A percentile compares a stretch with the other conserved stretches of the same genome.
phyloP scores from a whole-genome alignment of 2,113 vertebrate species.

The Elachura formosa region DNA sequence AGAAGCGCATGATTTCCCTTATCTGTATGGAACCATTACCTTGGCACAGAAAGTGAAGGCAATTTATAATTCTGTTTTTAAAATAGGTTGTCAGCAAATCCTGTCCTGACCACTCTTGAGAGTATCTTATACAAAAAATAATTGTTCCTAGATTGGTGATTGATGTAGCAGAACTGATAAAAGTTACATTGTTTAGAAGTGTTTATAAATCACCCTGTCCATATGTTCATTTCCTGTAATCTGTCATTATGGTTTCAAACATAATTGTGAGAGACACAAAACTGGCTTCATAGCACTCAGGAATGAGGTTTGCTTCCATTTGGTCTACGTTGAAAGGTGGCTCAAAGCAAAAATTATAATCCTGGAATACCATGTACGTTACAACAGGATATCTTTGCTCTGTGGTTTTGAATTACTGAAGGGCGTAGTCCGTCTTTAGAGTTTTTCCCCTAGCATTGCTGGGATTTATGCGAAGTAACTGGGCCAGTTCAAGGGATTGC shows the following conservation, averaged over 20 bases:
- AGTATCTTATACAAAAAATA: conserved; percentile 56
- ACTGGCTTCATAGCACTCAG: conserved; percentile 14
- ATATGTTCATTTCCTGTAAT: conserved; percentile 61
- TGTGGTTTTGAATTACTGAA: conserved; percentile 44
- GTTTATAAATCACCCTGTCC: conserved; percentile 65
- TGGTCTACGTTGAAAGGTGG: conserved; percentile 15
- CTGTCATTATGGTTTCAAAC: conserved; percentile 56
- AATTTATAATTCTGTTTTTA: conserved; percentile 26
- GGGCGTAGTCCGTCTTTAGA: background rate
- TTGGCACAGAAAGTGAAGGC: background rate
- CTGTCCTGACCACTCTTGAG: conserved; percentile 40
- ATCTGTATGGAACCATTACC: conserved; percentile 20
- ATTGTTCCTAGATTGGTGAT: conserved; percentile 55
- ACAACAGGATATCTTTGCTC: conserved; percentile 41
- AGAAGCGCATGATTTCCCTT: background rate
- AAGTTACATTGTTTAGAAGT: conserved; percentile 62
- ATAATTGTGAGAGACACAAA: conserved; percentile 54
- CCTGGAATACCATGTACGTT: background rate
- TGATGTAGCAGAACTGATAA: conserved; percentile 65
- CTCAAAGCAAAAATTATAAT: conserved; percentile 45
- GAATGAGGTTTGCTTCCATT: conserved; percentile 44
- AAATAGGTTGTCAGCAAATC: conserved; percentile 56
- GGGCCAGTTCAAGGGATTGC: background rate
- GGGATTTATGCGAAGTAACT: background rate
- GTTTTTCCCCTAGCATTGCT: background rate